These are phyloP conservation scores for Porites lobata DNA, from an alignment of 92 coral and sea anemone genomes.

Conservation along the genomic window DNA sequence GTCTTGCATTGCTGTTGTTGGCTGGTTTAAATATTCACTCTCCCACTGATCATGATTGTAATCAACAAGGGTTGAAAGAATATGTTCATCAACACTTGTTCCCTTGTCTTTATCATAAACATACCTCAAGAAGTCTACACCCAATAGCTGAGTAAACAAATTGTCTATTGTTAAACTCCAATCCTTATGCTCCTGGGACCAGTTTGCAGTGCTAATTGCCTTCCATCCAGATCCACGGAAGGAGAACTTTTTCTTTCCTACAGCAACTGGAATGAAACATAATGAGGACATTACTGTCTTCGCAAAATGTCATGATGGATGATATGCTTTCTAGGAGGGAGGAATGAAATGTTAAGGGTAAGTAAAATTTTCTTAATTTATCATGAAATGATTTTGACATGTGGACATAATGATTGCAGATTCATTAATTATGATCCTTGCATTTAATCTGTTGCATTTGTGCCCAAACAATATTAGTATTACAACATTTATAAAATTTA, in stretches of 20 bases:
- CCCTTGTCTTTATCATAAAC: conserved; percentile 44
- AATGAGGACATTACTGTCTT: not conserved
- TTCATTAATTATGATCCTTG: not conserved
- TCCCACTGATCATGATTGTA: conserved; percentile 31
- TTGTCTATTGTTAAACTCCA: conserved; percentile 50
- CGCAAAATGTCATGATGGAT: no score
- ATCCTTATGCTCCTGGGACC: conserved; percentile 43
- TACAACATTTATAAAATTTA: not conserved
- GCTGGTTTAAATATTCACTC: conserved; percentile 16
- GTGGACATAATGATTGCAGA: not conserved
- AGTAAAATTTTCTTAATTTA: no score
- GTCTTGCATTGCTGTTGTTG: not conserved
- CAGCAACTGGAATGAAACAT: not conserved
- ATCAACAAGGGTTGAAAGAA: conserved; percentile 18
- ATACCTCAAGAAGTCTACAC: conserved; percentile 57
- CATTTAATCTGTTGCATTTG: conserved; percentile 3
- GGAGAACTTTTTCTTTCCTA: conserved; percentile 56
- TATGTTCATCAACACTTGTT: conserved; percentile 24
- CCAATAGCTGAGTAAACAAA: conserved; percentile 50
- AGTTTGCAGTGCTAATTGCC: conserved; percentile 7
- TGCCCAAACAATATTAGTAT: not conserved
- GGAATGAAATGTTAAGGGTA: no score
- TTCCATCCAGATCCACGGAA: conserved; percentile 73
- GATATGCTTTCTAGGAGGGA: no score
- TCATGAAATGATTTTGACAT: not conserved